Percentiles rank a stretch among this genome's conserved stretches.
These are phyloP conservation scores for Melanostoma mellinum DNA, from an alignment of 2,888 invertebrate species.

Conservation along the genomic window DNA sequence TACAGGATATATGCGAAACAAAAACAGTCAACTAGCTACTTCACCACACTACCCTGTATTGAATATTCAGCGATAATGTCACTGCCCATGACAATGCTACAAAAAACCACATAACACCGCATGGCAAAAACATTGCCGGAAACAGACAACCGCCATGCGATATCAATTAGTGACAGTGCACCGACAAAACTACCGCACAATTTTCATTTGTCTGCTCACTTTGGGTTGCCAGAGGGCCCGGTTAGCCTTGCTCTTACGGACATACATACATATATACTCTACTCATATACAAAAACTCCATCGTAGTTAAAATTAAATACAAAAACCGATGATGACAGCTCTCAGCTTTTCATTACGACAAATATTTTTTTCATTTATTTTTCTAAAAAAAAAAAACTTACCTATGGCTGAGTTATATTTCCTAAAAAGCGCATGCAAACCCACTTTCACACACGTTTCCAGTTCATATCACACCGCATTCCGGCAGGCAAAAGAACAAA, in stretches of 20 bases:
- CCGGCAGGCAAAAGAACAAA: constrained; percentile 48
- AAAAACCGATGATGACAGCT: constrained; percentile 60
- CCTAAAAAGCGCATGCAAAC: constrained; percentile 55
- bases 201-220: constrained; percentile 66
- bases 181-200: constrained; percentile 69
- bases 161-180: constrained; percentile 70
- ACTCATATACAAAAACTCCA: not conserved
- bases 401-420: constrained; percentile 20
- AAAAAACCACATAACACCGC: constrained; percentile 57
- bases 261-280: not conserved
- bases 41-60: not conserved
- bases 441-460: constrained; percentile 34
- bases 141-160: constrained; percentile 69
- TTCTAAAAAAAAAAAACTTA: constrained; percentile 5
- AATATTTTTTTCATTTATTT: not conserved
- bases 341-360: constrained; percentile 51
- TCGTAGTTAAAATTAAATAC: constrained; percentile 50
- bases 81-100: constrained; percentile 48
- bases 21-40: not conserved
- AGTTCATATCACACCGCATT: constrained; percentile 22
- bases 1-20: no score
- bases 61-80: constrained; percentile 37
- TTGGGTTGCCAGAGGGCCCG: constrained; percentile 48
- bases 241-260: not conserved
- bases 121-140: constrained; percentile 60